A percentile compares a stretch with the other conserved stretches of the same genome.
These are phyloP conservation scores for Callipepla californica DNA, from an alignment of 2,113 vertebrate genomes.

Conservation along the genomic window DNA sequence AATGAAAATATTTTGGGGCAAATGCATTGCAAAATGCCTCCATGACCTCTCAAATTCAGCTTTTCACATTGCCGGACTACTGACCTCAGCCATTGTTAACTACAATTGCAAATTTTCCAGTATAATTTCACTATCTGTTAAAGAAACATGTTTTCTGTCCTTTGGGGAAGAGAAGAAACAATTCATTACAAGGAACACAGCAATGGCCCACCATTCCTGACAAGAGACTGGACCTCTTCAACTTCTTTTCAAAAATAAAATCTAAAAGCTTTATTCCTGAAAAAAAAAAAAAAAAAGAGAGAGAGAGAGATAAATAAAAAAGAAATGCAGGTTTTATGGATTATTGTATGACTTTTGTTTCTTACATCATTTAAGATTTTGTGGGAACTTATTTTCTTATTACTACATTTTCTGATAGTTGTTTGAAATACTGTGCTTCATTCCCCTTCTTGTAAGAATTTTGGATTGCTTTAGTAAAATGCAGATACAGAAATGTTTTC, in stretches of 20 bases:
- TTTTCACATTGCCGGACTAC: conserved; percentile 1
- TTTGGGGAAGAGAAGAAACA: neutral
- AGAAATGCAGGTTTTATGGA: neutral
- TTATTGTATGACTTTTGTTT: neutral
- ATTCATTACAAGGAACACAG: neutral
- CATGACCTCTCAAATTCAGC: neutral
- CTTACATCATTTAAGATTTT: neutral
- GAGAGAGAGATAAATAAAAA: neutral
- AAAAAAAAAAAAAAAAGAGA: neutral
- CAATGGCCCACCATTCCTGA: neutral
- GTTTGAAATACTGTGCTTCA: neutral
- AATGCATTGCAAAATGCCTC: neutral
- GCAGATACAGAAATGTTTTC: neutral
- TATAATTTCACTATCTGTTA: conserved; percentile 13
- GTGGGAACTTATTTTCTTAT: neutral
- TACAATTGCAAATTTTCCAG: conserved; percentile 35
- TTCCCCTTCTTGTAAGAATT: neutral
- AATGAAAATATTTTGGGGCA: neutral
- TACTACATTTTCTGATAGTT: neutral
- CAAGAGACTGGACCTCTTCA: neutral
- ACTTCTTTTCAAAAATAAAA: neutral
- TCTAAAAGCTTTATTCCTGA: neutral
- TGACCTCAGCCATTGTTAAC: neutral
- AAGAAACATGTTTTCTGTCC: neutral
- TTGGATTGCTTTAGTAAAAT: neutral